Evolutionary conservation across 1,140 invertebrate species (phyloP).

Genomic region (Helicoverpa zea): DNA sequence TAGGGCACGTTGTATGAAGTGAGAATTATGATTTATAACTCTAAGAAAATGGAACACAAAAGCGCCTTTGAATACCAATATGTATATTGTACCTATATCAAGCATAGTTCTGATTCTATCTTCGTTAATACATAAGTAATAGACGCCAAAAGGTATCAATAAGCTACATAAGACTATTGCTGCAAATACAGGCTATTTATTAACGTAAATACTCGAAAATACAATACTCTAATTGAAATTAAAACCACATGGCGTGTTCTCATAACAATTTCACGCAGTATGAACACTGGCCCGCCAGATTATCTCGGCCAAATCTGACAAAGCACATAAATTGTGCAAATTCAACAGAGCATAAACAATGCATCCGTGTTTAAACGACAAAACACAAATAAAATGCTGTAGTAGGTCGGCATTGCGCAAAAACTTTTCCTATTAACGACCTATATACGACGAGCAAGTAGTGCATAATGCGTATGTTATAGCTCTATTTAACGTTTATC

Average conservation of each 20-base stretch:
- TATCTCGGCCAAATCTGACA: slow-evolving; percentile 54
- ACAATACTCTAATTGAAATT: slow-evolving; percentile 44
- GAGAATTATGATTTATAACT: slow-evolving; percentile 36
- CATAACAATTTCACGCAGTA: slow-evolving; percentile 62
- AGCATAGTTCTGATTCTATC: background rate
- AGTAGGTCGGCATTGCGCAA: slow-evolving; percentile 59
- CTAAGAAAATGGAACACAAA: slow-evolving; percentile 16
- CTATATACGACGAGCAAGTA: slow-evolving; percentile 52
- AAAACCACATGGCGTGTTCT: slow-evolving; percentile 58
- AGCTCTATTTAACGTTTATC: slow-evolving; percentile 55
- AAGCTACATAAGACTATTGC: background rate
- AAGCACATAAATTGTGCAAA: slow-evolving; percentile 52
- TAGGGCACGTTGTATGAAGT: background rate
- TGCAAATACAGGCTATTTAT: slow-evolving; percentile 17
- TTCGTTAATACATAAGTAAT: slow-evolving; percentile 12
- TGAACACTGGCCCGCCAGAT: slow-evolving; percentile 53
- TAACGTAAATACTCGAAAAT: slow-evolving; percentile 15
- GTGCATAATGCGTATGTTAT: slow-evolving; percentile 62
- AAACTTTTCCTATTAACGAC: slow-evolving; percentile 72
- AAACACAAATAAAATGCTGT: slow-evolving; percentile 44
- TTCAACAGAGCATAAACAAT: slow-evolving; percentile 49
- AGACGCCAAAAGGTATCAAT: background rate
- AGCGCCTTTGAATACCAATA: background rate
- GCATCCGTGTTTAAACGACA: slow-evolving; percentile 45
- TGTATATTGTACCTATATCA: background rate